A percentile compares a stretch with the other conserved stretches of the same genome.
These are phyloP conservation scores for Aelia acuminata DNA, from an alignment of 2,888 invertebrate genomes.

Conservation along the genomic window DNA sequence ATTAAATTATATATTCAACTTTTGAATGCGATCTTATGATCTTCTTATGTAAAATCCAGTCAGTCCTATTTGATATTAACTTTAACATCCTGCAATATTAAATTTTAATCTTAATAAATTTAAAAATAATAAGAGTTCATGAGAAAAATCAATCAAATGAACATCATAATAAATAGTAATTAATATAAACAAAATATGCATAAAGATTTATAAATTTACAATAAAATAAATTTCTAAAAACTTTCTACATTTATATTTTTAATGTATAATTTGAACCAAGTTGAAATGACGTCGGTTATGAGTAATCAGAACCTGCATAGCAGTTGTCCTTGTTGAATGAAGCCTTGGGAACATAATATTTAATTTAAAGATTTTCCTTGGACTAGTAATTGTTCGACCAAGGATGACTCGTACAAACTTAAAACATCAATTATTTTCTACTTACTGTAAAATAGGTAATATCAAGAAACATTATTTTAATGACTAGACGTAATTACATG, in stretches of 20 bases:
- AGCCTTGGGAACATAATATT: conserved; percentile 17
- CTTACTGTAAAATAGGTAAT: too few relatives aligned
- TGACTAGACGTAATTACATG: too few relatives aligned
- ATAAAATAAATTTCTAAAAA: too few relatives aligned
- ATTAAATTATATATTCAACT: background rate
- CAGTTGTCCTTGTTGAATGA: background rate
- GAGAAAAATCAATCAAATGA: background rate
- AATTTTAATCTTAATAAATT: background rate
- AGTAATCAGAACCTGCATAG: background rate
- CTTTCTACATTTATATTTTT: too few relatives aligned
- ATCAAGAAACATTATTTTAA: too few relatives aligned
- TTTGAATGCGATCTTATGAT: background rate
- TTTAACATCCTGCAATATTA: background rate
- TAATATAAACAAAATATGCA: background rate
- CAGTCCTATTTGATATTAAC: too few relatives aligned
- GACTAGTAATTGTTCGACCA: background rate
- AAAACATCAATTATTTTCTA: background rate
- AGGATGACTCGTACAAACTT: background rate
- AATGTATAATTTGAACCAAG: background rate
- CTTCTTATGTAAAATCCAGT: background rate
- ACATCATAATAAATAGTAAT: background rate
- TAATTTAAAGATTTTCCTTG: background rate
- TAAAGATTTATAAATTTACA: too few relatives aligned
- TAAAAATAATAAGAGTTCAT: background rate
- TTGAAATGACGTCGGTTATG: background rate